phyloP scores from a whole-genome alignment of 37 sponge, comb jelly and placozoan genomes.

The Cladorhizidae sp. region DNA sequence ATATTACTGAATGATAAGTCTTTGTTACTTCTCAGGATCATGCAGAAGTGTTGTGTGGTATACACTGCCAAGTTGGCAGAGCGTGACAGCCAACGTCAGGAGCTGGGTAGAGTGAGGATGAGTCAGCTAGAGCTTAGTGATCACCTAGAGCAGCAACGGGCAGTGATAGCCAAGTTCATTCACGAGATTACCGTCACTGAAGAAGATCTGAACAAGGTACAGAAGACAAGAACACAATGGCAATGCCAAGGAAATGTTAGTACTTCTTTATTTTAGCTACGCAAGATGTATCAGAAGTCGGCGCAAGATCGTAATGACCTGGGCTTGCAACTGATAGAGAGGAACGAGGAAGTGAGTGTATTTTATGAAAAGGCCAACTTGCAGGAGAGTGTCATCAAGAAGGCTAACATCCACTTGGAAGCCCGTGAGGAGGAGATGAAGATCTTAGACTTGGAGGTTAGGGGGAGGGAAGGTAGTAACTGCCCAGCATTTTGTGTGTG shows the following conservation, averaged over 20 bases:
- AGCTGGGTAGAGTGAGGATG: constrained; percentile 58
- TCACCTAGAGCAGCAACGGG: constrained; percentile 69
- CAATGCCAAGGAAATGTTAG: neutral
- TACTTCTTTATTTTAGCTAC: constrained; percentile 39
- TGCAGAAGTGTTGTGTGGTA: constrained; percentile 70
- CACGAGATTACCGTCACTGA: constrained; percentile 81
- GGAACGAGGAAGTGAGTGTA: constrained; percentile 95
- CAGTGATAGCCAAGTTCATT: constrained; percentile 70
- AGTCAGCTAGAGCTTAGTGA: constrained; percentile 51
- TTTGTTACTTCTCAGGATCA: constrained; percentile 1
- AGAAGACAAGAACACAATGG: neutral
- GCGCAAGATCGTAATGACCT: constrained; percentile 95
- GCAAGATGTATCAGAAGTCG: constrained; percentile 80
- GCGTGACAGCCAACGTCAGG: constrained; percentile 78
- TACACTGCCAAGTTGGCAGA: constrained; percentile 66
- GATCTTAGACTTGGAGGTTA: constrained; percentile 88
- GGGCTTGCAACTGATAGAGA: constrained; percentile 94
- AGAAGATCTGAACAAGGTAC: constrained; percentile 80
- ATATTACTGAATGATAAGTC: neutral
- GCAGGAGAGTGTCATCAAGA: constrained; percentile 72
- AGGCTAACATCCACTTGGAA: constrained; percentile 79
- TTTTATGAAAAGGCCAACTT: constrained; percentile 95
- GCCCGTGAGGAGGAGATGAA: constrained; percentile 86
- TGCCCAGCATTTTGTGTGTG: too few species aligned
- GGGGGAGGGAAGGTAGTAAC: too few species aligned